Conservation (phyloP, 2,888 invertebrate genomes). For the Cerceris rybyensis region DNA sequence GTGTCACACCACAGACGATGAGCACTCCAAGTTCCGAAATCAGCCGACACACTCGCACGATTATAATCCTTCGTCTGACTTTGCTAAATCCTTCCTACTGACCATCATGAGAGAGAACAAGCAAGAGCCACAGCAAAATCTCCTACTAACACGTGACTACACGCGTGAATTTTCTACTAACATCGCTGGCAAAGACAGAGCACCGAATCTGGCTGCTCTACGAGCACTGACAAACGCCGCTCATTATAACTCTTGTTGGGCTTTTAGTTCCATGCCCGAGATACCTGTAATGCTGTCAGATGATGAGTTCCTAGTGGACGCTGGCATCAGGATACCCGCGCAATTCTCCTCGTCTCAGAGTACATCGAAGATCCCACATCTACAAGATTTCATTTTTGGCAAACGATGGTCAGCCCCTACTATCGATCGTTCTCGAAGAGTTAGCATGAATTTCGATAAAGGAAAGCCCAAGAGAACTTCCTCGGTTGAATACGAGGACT, state of each 20-base stretch:
- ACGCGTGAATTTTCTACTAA: conserved; percentile 65
- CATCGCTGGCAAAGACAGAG: conserved; percentile 56
- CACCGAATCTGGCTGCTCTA: conserved; percentile 66
- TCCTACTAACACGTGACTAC: conserved; percentile 65
- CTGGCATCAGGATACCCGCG: conserved; percentile 78
- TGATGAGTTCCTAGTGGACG: conserved; percentile 80
- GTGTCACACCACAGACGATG: conserved; percentile 34
- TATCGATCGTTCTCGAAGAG: conserved; percentile 63
- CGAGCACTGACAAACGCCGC: conserved; percentile 67
- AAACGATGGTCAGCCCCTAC: conserved; percentile 63
- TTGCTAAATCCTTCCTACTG: conserved; percentile 67
- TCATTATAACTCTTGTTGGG: conserved; percentile 79
- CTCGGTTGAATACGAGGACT: conserved; percentile 72
- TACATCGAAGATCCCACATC: conserved; percentile 76
- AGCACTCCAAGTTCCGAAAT: conserved; percentile 35
- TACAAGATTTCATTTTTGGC: conserved; percentile 73
- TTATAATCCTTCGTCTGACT: conserved; percentile 59
- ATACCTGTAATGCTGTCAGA: conserved; percentile 77
- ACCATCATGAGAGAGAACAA: conserved; percentile 70
- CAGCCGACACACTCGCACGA: conserved; percentile 33
- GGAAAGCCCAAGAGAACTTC: conserved; percentile 65
- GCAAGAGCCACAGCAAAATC: conserved; percentile 69
- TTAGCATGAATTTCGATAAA: conserved; percentile 64
- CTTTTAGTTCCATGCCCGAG: conserved; percentile 80
- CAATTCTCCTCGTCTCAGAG: conserved; percentile 75